Evolutionary conservation across 2,888 invertebrate genomes (phyloP).

Genomic region (Melanchra persicariae): DNA sequence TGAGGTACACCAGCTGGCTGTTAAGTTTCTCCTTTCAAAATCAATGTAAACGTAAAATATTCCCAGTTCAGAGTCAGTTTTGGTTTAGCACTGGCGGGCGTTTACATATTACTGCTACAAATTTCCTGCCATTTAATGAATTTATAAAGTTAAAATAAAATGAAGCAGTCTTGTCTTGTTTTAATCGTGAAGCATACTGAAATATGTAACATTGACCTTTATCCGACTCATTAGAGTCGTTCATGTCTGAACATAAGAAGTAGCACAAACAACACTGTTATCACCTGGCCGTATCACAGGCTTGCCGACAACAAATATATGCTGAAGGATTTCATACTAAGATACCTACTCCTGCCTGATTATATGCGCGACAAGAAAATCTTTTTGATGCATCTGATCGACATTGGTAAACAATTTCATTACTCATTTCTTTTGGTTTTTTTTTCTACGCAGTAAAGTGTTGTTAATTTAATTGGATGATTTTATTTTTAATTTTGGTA

Average conservation of each 20-base stretch:
- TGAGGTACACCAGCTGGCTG: too few relatives aligned
- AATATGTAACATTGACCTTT: constrained; percentile 56
- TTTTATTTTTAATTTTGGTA: not conserved
- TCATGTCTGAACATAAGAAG: constrained; percentile 42
- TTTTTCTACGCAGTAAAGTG: not conserved
- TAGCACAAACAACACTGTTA: constrained; percentile 59
- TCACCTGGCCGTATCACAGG: constrained; percentile 60
- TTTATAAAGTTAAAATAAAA: not conserved
- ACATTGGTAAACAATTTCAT: constrained; percentile 25
- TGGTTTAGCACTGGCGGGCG: not conserved
- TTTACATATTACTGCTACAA: not conserved
- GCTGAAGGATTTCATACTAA: constrained; percentile 47
- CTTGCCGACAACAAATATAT: constrained; percentile 46
- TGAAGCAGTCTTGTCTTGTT: constrained; percentile 17
- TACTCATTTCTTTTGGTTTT: not conserved
- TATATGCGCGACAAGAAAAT: constrained; percentile 29
- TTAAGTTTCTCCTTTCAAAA: too few relatives aligned
- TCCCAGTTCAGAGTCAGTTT: too few relatives aligned
- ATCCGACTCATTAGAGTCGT: constrained; percentile 48
- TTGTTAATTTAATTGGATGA: not conserved
- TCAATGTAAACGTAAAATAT: too few relatives aligned
- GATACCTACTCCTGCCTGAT: constrained; percentile 29
- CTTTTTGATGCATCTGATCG: constrained; percentile 22
- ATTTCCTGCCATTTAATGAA: not conserved
- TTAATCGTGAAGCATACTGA: constrained; percentile 17